Evolutionary conservation across 2,888 invertebrate species (phyloP).

Genomic region (Conomelus anceps): DNA sequence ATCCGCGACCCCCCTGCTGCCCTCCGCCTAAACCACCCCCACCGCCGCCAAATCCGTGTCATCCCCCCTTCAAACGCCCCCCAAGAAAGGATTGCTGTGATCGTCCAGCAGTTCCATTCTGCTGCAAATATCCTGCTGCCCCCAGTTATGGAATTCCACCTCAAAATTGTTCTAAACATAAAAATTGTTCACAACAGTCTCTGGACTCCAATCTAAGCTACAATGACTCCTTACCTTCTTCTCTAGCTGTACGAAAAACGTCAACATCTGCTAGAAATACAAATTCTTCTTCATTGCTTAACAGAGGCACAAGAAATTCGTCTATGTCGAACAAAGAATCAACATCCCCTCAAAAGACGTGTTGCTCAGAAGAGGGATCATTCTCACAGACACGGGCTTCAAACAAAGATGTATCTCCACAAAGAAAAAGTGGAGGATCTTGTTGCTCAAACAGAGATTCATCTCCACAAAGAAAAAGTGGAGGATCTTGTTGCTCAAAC

Average conservation of each 20-base stretch:
- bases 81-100: background rate
- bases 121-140: background rate
- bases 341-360: background rate
- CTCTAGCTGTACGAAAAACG: background rate
- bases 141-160: background rate
- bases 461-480: background rate
- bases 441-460: background rate
- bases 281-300: background rate
- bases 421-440: background rate
- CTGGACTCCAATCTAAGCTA: background rate
- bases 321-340: background rate
- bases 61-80: background rate
- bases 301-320: background rate
- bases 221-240: background rate
- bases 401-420: background rate
- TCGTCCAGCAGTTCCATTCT: background rate
- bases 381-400: background rate
- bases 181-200: background rate
- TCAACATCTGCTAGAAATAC: background rate
- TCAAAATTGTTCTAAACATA: background rate
- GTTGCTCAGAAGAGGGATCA: too few relatives aligned
- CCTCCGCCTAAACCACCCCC: background rate
- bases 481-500: background rate
- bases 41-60: background rate
- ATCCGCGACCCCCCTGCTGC: background rate